Evolutionary conservation across 1,140 invertebrate genomes (phyloP), one percentile per base, ranked within the genome.

Genomic region (Cyclargus thomasi): DNA sequence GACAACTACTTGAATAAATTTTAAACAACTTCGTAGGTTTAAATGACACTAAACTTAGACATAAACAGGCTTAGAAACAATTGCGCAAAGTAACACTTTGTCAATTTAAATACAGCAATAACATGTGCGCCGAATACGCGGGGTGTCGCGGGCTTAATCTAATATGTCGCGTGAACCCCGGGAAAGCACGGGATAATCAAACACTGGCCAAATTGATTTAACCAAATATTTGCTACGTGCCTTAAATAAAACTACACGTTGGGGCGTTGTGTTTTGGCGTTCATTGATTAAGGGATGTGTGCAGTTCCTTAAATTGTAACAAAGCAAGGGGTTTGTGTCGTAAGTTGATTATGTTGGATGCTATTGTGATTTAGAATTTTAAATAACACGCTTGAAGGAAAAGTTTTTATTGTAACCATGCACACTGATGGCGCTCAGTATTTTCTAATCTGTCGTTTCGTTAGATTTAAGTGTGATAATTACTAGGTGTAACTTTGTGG

Each of bases 131-230:
- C n/a, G 22, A 57, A 35, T 65, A 22, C 39, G 47, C 18, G 64
- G 47, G 39, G 64, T 23, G 22, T 65, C 21, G 21, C 64, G 64
- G 53, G 7, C 53, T 21, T 65, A 65, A 65, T 65, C 64, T 65
- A 65, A 65, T 65, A 65, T 29, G 47, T 65, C 29, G 64, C 29
- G 64, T 39, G 39, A 18, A 53, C 47, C 29, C 23, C 23, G 47
- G 21, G 53, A 29, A 29, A 29, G 29, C 2, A 29, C 53, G 53
- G 14, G 53, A 65, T 65, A 65, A 65, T 65, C 64, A 65, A 71
- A 68, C 70, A 67, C 65, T 68, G 70, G 59, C 67, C 67, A 71
- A 70, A 71, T 71, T 71, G 70, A 68, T 68, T 71, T 68, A 71
- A 63, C 64, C 70, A 71, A 71, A 71, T 71, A 71, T 71, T 68